Base-by-base conservation (phyloP, 2,797 vertebrate species). In the Eremophila alpestris region DNA sequence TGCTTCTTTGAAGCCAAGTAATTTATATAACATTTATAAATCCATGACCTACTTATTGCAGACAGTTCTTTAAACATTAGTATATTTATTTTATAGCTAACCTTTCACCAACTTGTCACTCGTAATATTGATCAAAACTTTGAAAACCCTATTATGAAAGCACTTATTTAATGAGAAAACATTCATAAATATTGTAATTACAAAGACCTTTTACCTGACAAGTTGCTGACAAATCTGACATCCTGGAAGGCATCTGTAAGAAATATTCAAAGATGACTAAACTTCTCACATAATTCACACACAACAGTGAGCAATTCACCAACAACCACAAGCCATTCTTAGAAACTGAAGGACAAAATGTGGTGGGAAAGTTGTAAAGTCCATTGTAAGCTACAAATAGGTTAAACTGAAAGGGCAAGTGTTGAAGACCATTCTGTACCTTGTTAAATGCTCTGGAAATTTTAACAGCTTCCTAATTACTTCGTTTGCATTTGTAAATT, bases 211-310 rank as follows among this genome's bases (percentile, higher is more conserved):
- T 98, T 96, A 99, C 99, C 99, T 98, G 97, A 99, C 99, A 67
- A 99, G 98, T 94, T 99, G 99, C 97, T 99, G 99, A 97, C 99
- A 99, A 97, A 99, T 99, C 93, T 99, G 99, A 97, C 99, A 99
- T 99, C 99, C 99, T 99, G 99, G 99, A 98, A 99, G 99, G 98
- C 99, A 99, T 98, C 99, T 99, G 96, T 48, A 97, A 96, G 94
- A 93, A 98, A 91, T 64, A 81, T 70, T 92, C 70, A 41, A 87
- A 91, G 32, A 21, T 40, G 13, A 78, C 20, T 79, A 70, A 90
- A 68, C 7, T 67, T 55, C 23, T 43, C 6, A 4, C 5, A 8
- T 7, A 71, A 71, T 32, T 70, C n/a, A 75, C 2, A 3, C 90
- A 63, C 34, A 89, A 36, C n/a, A 58, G 46, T 23, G 59, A 71